Evolutionary conservation across 2,888 invertebrate genomes (phyloP), one percentile per base, ranked within the genome.

Genomic region (Linnaemya tessellans): DNA sequence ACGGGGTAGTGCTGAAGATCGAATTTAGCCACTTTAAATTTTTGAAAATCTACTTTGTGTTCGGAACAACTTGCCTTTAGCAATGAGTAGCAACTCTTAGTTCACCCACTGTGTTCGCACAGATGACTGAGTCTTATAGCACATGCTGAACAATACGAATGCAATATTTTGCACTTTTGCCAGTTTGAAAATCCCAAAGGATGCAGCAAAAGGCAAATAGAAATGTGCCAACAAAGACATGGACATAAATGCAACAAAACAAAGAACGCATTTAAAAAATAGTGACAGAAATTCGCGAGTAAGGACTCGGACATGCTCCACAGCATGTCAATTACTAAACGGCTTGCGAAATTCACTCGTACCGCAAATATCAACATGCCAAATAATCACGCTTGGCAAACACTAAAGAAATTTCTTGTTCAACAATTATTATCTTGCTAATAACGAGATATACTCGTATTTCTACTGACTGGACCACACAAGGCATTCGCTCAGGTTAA

Each of bases 391-490:
- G 38, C 10, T 73, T 35, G 11, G 60, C 60, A 67, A 20, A 35
- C 41, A 30, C 20, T 13, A 8, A 4, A 60, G 54, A 54, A 43
- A 22, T 41, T 43, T n/a, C 1, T 54, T 43, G 51, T 60, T 3
- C 4, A 68, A n/a, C 68, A 78, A 78, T 58, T 15, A 30, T 8
- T 78, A 60, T 38, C 58, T 68, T 78, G 68, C 49, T 43, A 71
- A 64, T 64, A 30, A 58, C 8, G n/a, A 54, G 18, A 3, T 25
- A 51, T 46, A 46, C 15, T 30, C 25, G 35, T 1, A 49, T 43
- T 75, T 64, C 46, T 3, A 30, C 5, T 1, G 18, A 51, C 43
- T 54, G 49, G 70, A 87, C 85, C 87, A 87, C 87, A 87, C 86
- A 84, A 41, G 15, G 38, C 56, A 68, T 67, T 46, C 56, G 75